Evolutionary conservation across 2,797 vertebrate genomes (phyloP), one percentile per base, ranked within the genome.

Genomic region (Setipinna tenuifilis): DNA sequence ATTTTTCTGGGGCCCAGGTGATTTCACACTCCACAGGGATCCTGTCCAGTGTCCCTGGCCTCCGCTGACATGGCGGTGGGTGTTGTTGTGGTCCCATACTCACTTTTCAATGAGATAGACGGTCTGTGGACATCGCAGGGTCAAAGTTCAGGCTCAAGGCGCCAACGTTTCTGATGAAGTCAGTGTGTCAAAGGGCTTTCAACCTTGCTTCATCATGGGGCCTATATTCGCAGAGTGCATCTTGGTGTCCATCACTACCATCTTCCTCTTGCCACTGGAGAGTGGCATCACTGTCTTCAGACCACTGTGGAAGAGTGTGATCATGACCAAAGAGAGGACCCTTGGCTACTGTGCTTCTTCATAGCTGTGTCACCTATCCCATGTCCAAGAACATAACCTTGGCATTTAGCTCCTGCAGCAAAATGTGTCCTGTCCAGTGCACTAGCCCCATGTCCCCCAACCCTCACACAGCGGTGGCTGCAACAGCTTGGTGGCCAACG

Each of bases 251-350:
- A 90, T 92, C 68, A 91, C 83, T 44, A 93, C 92, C 82, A 92
- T 93, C 59, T 93, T 93, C 78, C 86, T 93, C 78, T 62, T 93
- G 57, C 92, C 89, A 0, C 86, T 93, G 7, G 92, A 93, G 85
- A 88, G 89, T 59, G 90, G 87, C 46, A 83, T 92, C 54, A 89
- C 91, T 0, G 90, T 93, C 7, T 78, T 93, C 82, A 91, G 84
- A 81, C 91, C 91, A 10, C 78, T 92, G 85, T 91, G 93, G 54
- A 90, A 88, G 85, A 88, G 85, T 83, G 31, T 85, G 11, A 82
- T 93, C 44, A 86, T 93, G 86, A 93, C 92, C 54, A 91, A 90
- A 25, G 87, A 65, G n/a, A 86, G 91, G 84, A 91, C 90, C 0
- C 23, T 84, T 93, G 93, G 92, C 14, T 83, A 2, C 19, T 91